Percentiles rank a stretch among this genome's conserved stretches.
These are phyloP conservation scores for Magallana nippona DNA, from an alignment of 2,888 invertebrate species.

Conservation along the genomic window DNA sequence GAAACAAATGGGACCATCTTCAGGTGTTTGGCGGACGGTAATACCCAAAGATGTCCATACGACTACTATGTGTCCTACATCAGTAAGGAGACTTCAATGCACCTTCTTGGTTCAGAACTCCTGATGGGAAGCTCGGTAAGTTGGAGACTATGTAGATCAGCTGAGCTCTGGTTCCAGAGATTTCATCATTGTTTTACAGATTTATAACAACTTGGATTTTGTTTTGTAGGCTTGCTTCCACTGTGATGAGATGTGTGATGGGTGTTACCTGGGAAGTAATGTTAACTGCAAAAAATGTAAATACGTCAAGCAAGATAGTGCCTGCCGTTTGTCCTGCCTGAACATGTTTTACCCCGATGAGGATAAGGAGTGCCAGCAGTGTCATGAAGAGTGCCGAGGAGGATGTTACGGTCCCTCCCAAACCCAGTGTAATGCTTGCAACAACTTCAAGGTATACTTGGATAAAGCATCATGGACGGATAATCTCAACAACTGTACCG, in stretches of 20 bases:
- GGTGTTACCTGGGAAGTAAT: conserved; percentile 93
- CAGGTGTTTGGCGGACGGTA: conserved; percentile 59
- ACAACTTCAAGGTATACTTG: conserved; percentile 71
- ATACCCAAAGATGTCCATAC: conserved; percentile 59
- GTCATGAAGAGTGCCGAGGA: conserved; percentile 88
- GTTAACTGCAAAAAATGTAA: conserved; percentile 91
- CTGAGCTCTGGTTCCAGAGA: too few species aligned
- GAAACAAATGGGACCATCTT: background rate
- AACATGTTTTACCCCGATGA: conserved; percentile 91
- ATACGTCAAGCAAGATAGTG: conserved; percentile 88
- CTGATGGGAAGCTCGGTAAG: conserved; percentile 39
- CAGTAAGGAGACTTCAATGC: conserved; percentile 50
- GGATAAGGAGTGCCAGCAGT: conserved; percentile 87
- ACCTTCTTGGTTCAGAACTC: conserved; percentile 18
- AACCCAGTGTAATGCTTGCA: conserved; percentile 71
- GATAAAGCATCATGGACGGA: conserved; percentile 47
- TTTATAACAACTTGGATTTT: background rate
- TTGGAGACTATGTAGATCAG: background rate
- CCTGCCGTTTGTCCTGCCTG: conserved; percentile 87
- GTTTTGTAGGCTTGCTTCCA: conserved; percentile 87
- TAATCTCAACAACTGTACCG: conserved; percentile 31
- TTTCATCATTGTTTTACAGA: too few species aligned
- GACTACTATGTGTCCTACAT: conserved; percentile 60
- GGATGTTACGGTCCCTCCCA: conserved; percentile 81
- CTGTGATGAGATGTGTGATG: conserved; percentile 93